Evolutionary conservation across 2,113 vertebrate species (phyloP).

Genomic region (Zosterops hypoxanthus): DNA sequence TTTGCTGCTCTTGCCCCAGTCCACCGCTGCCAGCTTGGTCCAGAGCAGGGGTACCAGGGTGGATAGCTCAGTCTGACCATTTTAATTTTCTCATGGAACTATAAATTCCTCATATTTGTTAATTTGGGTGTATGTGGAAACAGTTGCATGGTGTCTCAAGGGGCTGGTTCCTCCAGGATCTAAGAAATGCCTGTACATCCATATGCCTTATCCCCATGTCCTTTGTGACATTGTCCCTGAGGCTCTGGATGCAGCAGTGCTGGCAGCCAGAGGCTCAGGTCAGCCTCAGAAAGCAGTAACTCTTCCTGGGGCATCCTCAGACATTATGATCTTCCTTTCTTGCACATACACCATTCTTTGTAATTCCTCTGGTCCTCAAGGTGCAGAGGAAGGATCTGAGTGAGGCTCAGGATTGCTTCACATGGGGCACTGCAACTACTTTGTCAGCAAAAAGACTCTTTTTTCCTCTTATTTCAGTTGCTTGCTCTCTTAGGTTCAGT

Average conservation of each 20-base stretch:
- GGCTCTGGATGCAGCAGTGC: not conserved
- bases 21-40: fast-evolving
- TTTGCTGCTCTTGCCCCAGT: not conserved
- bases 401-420: fast-evolving
- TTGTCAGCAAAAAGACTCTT: not conserved
- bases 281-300: not conserved
- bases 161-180: not conserved
- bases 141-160: fast-evolving
- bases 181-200: not conserved
- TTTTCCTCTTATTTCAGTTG: not conserved
- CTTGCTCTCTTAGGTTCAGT: not conserved
- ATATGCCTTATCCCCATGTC: not conserved
- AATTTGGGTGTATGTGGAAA: not conserved
- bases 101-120: not conserved
- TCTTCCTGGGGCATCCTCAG: not conserved
- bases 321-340: not conserved
- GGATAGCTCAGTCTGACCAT: not conserved
- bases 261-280: not conserved
- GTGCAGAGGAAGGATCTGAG: not conserved
- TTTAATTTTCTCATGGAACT: not conserved
- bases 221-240: not conserved
- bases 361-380: not conserved
- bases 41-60: fast-evolving
- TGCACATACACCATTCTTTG: not conserved
- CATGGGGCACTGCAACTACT: fast-evolving